Conservation (phyloP, 2,797 vertebrate genomes). For the Dermochelys coriacea region DNA sequence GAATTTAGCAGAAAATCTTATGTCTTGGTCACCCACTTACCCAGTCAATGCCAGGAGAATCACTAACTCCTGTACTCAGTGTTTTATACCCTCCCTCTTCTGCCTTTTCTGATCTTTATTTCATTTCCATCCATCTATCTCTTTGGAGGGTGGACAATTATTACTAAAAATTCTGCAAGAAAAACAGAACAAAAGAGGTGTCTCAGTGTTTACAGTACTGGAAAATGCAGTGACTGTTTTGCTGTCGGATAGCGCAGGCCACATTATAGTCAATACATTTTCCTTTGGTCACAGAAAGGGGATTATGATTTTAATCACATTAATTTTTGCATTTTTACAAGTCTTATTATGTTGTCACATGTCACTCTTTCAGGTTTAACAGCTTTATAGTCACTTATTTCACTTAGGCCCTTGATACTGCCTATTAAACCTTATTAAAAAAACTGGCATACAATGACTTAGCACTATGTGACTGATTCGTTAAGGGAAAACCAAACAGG, state of each 20-base stretch:
- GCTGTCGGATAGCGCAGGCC: neutral
- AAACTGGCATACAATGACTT: rapidly evolving
- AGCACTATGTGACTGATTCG: rapidly evolving
- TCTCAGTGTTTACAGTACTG: neutral
- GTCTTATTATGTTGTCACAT: neutral
- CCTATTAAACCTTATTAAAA: rapidly evolving
- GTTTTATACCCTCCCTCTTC: neutral
- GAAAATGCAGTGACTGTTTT: neutral
- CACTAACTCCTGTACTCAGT: neutral
- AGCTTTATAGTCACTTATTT: rapidly evolving
- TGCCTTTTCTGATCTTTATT: neutral
- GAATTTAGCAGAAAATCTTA: neutral
- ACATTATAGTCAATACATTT: neutral
- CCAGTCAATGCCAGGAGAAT: neutral
- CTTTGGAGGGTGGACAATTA: neutral
- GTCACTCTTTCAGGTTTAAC: neutral
- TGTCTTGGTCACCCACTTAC: rapidly evolving
- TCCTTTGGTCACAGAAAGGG: neutral
- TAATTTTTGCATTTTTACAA: neutral
- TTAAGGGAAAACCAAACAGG: neutral
- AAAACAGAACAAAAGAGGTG: neutral
- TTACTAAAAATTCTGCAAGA: neutral
- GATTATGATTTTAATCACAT: neutral
- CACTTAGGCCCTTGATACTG: neutral
- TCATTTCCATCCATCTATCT: neutral